These are phyloP conservation scores for Balearica regulorum DNA, from an alignment of 2,797 vertebrate genomes.

Conservation along the genomic window DNA sequence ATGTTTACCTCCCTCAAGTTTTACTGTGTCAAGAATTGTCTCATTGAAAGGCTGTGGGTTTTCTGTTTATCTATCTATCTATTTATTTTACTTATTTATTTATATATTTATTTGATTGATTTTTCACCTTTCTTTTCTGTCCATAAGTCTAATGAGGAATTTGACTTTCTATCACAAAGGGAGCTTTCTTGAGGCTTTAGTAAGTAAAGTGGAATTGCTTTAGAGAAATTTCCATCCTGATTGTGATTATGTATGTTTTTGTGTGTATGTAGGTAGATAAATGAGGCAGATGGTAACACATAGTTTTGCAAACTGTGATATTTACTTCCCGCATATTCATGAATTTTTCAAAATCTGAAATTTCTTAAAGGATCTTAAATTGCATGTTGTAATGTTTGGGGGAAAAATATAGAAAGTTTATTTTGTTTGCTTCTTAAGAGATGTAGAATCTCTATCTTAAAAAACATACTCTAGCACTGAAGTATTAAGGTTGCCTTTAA, in stretches of 20 bases:
- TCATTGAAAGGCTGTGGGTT: neutral
- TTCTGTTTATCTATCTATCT: neutral
- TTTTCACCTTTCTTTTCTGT: neutral
- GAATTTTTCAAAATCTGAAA: neutral
- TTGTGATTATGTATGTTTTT: neutral
- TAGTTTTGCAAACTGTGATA: neutral
- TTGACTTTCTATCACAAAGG: neutral
- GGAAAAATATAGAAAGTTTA: neutral
- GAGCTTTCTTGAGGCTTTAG: neutral
- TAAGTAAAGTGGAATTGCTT: neutral
- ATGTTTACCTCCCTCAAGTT: neutral
- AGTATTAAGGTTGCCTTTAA: neutral
- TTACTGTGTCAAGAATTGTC: neutral
- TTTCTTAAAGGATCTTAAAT: neutral
- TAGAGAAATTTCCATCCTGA: neutral
- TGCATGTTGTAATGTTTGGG: neutral
- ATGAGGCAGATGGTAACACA: neutral
- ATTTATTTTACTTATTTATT: neutral
- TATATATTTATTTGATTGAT: neutral
- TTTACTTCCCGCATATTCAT: neutral
- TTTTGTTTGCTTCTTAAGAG: neutral
- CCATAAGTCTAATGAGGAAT: neutral
- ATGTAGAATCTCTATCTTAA: neutral
- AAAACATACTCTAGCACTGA: neutral
- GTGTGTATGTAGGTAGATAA: neutral